Percentiles rank a stretch among this genome's conserved stretches.
These are phyloP conservation scores for Tetramorium parvispinum DNA, from an alignment of 1,140 invertebrate genomes.

Conservation along the genomic window DNA sequence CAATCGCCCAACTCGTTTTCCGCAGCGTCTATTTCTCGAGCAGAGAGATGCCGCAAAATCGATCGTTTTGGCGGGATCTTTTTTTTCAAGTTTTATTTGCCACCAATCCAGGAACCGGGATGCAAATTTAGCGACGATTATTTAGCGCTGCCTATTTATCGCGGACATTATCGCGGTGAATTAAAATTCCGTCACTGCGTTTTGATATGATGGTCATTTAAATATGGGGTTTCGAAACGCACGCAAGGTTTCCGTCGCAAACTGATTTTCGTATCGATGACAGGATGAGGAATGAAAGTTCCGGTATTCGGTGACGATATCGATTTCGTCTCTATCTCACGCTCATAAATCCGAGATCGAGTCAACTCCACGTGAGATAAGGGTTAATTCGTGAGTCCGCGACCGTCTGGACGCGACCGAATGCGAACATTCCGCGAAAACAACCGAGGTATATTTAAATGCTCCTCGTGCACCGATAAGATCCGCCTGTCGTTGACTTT, in stretches of 20 bases:
- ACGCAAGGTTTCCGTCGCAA: constrained; percentile 11
- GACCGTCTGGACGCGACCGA: neutral
- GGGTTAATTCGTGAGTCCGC: constrained; percentile 25
- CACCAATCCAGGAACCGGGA: constrained; percentile 3
- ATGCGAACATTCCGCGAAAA: constrained; percentile 34
- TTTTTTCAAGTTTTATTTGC: constrained; percentile 12
- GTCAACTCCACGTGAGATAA: constrained; percentile 8
- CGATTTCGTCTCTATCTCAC: neutral
- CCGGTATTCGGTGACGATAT: neutral
- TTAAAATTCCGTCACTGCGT: constrained; percentile 33
- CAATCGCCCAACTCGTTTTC: neutral
- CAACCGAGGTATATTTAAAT: constrained; percentile 61
- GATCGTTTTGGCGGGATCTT: neutral
- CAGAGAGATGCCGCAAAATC: neutral
- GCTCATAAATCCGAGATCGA: neutral
- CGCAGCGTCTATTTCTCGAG: neutral
- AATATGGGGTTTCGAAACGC: constrained; percentile 24
- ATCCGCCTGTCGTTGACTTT: constrained; percentile 70
- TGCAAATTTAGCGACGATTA: constrained; percentile 23
- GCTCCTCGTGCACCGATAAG: constrained; percentile 59
- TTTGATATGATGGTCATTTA: constrained; percentile 40
- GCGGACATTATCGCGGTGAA: constrained; percentile 27
- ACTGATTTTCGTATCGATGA: constrained; percentile 16
- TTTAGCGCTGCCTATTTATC: constrained; percentile 12
- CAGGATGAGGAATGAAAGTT: constrained; percentile 9